Base-by-base conservation (phyloP, 2,797 vertebrate genomes). In the Bovichtus diacanthus region DNA sequence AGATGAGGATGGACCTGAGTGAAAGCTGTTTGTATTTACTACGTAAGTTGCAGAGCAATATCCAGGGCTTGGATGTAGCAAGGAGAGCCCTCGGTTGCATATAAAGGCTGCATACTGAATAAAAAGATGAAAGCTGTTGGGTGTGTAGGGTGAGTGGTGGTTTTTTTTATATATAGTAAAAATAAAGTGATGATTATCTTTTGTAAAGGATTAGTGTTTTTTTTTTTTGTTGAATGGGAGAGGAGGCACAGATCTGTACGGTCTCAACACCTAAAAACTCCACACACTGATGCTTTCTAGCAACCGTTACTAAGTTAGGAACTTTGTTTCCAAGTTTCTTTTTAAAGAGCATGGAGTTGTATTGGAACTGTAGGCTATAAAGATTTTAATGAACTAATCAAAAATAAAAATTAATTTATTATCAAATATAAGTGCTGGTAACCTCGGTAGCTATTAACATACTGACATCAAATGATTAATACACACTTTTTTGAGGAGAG, bases 401-500 rank as follows among this genome's bases (percentile, higher is more conserved):
- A 43, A 44, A 60, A 39, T 36, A 36, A 7, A 51, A 41, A 56
- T 67, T 69, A 64, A 80, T 87, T 81, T 87, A 81, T 89, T 76
- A 70, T 82, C 6, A 67, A 76, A 74, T 12, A 3, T 25, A 69
- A 41, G 16, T 59, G 47, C 54, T 25, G 8, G 55, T 61, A 66
- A 68, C 36, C 25, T 58, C 19, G 43, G 53, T 64, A 76, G 58
- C 12, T 39, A 12, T 70, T 74, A 11, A 77, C 34, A 41, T 9
- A 60, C 53, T 53, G 53, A 76, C 47, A 47, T 71, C 13, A 38
- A 60, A 39, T 6, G 43, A 65, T 65, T 16, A 64, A 49, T 27
- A 54, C 6, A 27, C 49, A 71, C n/a, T 56, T 7, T 50, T 34
- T 55, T 58, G 36, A 67, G 34, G 47, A 76, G 74, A 73, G 65